These are phyloP conservation scores for Psilanteris sp. DNA, from an alignment of 1,140 invertebrate genomes.

Conservation along the genomic window DNA sequence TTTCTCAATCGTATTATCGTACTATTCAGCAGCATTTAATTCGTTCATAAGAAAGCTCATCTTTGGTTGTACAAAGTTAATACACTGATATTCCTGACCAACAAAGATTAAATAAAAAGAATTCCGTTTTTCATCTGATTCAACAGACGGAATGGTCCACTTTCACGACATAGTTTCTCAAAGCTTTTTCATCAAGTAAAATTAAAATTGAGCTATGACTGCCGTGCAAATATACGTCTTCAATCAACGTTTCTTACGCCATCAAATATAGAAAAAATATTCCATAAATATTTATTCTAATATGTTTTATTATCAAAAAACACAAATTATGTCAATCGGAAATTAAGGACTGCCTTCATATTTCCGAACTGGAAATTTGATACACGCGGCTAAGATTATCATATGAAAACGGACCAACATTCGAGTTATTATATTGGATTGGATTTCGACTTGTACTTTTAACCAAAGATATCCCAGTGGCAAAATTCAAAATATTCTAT, in stretches of 20 bases:
- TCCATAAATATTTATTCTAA: not conserved
- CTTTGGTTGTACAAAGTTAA: too few species aligned
- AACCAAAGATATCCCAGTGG: too few species aligned
- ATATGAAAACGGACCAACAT: too few species aligned
- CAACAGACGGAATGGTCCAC: not conserved
- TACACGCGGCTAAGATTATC: constrained; percentile 43
- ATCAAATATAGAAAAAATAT: not conserved
- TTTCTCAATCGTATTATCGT: not conserved
- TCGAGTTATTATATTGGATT: too few species aligned
- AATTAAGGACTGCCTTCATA: not conserved
- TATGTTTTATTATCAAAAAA: constrained; percentile 40
- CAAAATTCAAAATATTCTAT: too few species aligned
- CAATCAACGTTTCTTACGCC: constrained; percentile 3
- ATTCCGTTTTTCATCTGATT: constrained; percentile 2
- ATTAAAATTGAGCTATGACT: constrained; percentile 18
- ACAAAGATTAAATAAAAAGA: constrained; percentile 10
- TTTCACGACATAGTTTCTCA: constrained; percentile 1
- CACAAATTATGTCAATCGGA: constrained; percentile 4
- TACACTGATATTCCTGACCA: constrained; percentile 17
- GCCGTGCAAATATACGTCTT: constrained; percentile 7
- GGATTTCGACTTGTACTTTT: constrained; percentile 17
- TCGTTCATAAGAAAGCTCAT: constrained; percentile 8
- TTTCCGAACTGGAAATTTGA: constrained; percentile 31
- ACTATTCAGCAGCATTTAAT: constrained; percentile 12
- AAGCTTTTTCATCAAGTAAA: constrained; percentile 16